These are phyloP conservation scores for Cryptus armator DNA, from an alignment of 2,888 invertebrate species.

Conservation along the genomic window DNA sequence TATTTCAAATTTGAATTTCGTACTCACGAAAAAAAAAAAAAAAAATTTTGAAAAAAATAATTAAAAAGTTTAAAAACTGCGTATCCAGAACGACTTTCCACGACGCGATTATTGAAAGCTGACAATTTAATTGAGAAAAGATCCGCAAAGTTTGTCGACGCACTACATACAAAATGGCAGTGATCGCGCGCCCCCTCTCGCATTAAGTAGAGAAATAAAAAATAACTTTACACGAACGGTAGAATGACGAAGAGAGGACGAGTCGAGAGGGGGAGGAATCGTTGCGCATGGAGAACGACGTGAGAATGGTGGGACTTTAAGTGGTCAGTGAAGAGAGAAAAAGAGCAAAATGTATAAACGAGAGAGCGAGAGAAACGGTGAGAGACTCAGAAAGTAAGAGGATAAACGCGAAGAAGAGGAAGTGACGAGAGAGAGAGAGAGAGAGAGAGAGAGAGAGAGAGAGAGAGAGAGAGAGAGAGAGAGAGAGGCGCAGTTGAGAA, in stretches of 20 bases:
- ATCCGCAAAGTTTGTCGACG: constrained; percentile 23
- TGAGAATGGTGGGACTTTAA: constrained; percentile 66
- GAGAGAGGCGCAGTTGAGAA: constrained; percentile 60
- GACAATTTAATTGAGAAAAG: constrained; percentile 54
- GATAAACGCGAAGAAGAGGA: constrained; percentile 40
- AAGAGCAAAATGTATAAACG: background rate
- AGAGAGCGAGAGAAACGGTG: constrained; percentile 50
- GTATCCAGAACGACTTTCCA: background rate
- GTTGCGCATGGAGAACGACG: constrained; percentile 56
- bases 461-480: constrained; percentile 44
- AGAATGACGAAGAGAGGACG: constrained; percentile 53
- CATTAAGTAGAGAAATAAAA: constrained; percentile 48
- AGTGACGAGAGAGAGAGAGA: constrained; percentile 41
- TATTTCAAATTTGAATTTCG: too few relatives aligned
- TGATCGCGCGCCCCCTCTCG: constrained; percentile 36
- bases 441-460: constrained; percentile 41
- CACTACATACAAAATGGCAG: constrained; percentile 61
- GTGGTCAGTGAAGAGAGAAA: constrained; percentile 48
- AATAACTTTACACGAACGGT: constrained; percentile 58
- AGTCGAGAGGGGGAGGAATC: constrained; percentile 1
- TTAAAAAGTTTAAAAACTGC: background rate
- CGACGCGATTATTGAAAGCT: constrained; percentile 14
- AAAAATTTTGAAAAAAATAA: background rate
- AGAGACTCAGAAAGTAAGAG: constrained; percentile 54
- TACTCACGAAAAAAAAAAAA: too few relatives aligned